phyloP scores from a whole-genome alignment of 2,797 vertebrate genomes.

The Tragelaphus oryx region DNA sequence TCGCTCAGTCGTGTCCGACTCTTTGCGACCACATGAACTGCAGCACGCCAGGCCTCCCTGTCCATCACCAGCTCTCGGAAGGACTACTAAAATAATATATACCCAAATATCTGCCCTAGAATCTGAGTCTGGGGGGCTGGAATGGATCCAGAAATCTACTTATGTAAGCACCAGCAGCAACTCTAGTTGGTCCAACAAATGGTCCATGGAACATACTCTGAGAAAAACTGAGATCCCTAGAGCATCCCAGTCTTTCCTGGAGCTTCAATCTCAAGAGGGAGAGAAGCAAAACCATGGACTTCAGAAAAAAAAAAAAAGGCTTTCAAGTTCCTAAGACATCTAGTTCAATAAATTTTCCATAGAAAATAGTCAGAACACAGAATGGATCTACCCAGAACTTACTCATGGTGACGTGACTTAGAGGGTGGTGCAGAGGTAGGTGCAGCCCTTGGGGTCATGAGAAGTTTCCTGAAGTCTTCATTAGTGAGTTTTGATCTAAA shows the following conservation, averaged over 20 bases:
- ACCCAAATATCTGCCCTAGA: neutral
- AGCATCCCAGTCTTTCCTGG: neutral
- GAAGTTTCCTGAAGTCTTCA: slow-evolving; percentile 97
- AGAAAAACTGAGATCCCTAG: neutral
- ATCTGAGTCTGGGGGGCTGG: neutral
- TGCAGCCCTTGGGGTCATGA: slow-evolving; percentile 93
- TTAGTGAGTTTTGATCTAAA: slow-evolving; percentile 96
- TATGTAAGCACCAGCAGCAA: neutral
- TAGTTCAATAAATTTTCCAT: neutral
- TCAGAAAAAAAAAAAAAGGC: neutral
- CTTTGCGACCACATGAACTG: no score
- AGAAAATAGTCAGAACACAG: neutral
- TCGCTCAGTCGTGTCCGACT: no score
- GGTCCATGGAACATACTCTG: accelerated
- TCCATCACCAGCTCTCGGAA: no score
- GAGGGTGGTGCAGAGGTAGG: slow-evolving; percentile 89
- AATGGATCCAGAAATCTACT: neutral
- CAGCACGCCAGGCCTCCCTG: no score
- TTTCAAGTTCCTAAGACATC: neutral
- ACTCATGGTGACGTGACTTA: slow-evolving; percentile 98
- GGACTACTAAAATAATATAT: neutral
- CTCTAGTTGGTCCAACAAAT: neutral
- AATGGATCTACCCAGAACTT: slow-evolving; percentile 68
- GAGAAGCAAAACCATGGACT: neutral
- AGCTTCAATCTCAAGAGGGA: neutral